Base-by-base conservation (phyloP, 1,140 invertebrate genomes). In the Melitaea cinxia region DNA sequence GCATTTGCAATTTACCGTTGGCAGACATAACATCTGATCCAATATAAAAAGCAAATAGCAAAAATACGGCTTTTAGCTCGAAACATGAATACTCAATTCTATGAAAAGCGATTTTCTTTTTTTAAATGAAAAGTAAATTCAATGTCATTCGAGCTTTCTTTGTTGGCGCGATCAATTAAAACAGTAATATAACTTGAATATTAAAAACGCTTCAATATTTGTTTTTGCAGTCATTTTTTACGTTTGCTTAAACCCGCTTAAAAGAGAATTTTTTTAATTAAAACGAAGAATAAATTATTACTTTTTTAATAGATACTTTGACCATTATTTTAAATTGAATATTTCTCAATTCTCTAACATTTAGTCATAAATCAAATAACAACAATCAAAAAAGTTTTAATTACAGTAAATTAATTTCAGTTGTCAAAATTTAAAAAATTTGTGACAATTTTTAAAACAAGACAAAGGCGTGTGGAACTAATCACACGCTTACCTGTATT, bases 101-200 rank as follows among this genome's bases (percentile, higher is more conserved):
- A 73, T 64, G 59, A 63, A 55, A 64, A 63, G 47, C 62, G 68
- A 65, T 65, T 71, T 65, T 71, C 47, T 53, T 71, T 74, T n/a
- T 70, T 68, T 65, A 70, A 74, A 71, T 74, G 65, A 53, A 71
- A 64, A 74, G 65, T 62, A 62, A 62, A 68, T 70, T 70, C 63
- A 70, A 62, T 73, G 65, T 62, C 59, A 63, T 65, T 64, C 58
- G 68, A 75, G 70, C 68, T 74, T 68, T 63, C 71, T 83, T 80
- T 83, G 80, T 80, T 74, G 65, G 42, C 54, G 65, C 7, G 7
- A 77, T 70, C 80, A 83, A 83, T 83, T 80, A 80, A 80, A 80
- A 78, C 66, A 72, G 74, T 73, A 73, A 77, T 15, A 39, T 2
- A 17, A 74, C 69, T 59, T 53, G 60, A 24, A 60, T 60, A 57